A percentile compares a stretch with the other conserved stretches of the same genome.
phyloP scores from a whole-genome alignment of 2,113 vertebrate species.

The Coryphaenoides rupestris region DNA sequence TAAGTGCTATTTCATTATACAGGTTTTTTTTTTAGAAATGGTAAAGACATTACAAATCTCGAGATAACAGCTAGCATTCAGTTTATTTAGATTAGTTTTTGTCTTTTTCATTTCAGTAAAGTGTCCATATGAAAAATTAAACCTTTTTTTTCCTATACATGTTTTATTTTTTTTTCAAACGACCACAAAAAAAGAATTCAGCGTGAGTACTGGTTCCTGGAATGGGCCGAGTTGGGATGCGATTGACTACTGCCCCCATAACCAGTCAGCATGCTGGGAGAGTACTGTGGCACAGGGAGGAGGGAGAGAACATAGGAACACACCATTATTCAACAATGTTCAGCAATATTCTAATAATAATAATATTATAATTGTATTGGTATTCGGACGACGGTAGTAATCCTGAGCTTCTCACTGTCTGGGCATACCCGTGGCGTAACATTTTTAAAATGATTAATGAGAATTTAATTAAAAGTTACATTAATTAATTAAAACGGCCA shows the following conservation, averaged over 20 bases:
- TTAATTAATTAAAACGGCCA: too few relatives aligned
- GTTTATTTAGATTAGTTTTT: conserved; percentile 64
- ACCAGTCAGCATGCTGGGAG: conserved; percentile 82
- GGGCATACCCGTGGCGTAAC: too few relatives aligned
- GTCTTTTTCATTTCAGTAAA: conserved; percentile 65
- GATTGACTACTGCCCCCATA: conserved; percentile 76
- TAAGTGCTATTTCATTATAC: conserved; percentile 55
- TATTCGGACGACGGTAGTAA: too few relatives aligned
- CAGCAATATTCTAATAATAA: too few relatives aligned
- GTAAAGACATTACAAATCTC: conserved; percentile 66
- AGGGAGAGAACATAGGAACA: too few relatives aligned
- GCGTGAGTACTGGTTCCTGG: conserved; percentile 76
- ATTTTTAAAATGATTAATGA: too few relatives aligned
- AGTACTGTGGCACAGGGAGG: conserved; percentile 65
- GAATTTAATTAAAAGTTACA: too few relatives aligned
- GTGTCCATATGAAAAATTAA: conserved; percentile 80
- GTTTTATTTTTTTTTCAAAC: conserved; percentile 50
- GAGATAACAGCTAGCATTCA: conserved; percentile 63
- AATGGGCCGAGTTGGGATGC: conserved; percentile 73
- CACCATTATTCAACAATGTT: too few relatives aligned
- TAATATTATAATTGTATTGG: too few relatives aligned
- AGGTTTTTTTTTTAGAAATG: conserved; percentile 40
- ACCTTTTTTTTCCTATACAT: conserved; percentile 63
- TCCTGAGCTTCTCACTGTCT: too few relatives aligned
- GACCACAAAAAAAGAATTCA: conserved; percentile 65